These are phyloP conservation scores for Papilio glaucus DNA, from an alignment of 1,140 invertebrate genomes.

Conservation along the genomic window DNA sequence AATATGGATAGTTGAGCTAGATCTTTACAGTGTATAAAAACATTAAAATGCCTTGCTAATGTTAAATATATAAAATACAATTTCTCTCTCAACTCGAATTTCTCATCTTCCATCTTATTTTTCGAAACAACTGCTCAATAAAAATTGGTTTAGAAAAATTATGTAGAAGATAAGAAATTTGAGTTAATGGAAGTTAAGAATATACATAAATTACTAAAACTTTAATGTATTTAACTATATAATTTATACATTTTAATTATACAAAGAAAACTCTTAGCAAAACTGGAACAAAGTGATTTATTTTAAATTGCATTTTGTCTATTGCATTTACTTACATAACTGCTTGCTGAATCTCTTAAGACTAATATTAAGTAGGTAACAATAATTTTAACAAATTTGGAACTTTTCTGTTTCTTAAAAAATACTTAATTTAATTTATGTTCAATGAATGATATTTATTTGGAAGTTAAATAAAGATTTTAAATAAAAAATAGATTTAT, in stretches of 20 bases:
- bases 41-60: not conserved
- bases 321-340: not conserved
- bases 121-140: not conserved
- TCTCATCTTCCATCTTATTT: not conserved
- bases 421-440: constrained; percentile 7
- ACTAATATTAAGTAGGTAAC: not conserved
- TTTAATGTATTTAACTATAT: too few species aligned
- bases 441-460: not conserved
- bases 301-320: not conserved
- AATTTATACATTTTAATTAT: too few species aligned
- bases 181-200: not conserved
- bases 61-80: not conserved
- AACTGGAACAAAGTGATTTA: not conserved
- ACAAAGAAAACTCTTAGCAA: too few species aligned
- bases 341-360: not conserved
- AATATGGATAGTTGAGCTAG: not conserved
- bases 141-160: not conserved
- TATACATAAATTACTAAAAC: too few species aligned
- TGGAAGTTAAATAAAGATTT: not conserved
- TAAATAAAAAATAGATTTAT: not conserved
- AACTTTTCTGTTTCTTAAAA: not conserved
- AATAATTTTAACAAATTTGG: not conserved
- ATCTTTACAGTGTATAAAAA: not conserved
- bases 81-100: too few species aligned
- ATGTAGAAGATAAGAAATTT: not conserved